Percentiles rank a stretch among this genome's conserved stretches.
phyloP scores from a whole-genome alignment of 2,797 vertebrate genomes.

The Pelochelys cantorii region DNA sequence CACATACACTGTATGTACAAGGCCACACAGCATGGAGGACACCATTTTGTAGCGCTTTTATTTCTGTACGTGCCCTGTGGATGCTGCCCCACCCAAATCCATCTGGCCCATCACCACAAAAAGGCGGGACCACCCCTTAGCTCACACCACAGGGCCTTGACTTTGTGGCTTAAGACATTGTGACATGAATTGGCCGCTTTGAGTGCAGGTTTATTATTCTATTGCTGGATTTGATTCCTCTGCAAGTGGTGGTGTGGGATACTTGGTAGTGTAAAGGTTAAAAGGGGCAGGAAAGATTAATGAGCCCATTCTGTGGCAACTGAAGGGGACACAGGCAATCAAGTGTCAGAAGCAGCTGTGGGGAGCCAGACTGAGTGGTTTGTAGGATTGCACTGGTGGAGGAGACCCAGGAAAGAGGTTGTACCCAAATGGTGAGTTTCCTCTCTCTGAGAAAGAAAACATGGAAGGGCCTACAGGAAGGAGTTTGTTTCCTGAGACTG shows the following conservation, averaged over 20 bases:
- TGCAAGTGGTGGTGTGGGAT: neutral
- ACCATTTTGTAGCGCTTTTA: neutral
- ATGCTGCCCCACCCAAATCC: neutral
- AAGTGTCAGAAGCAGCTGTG: neutral
- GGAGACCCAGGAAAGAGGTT: neutral
- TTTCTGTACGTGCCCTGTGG: neutral
- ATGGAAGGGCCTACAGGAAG: neutral
- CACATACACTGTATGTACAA: neutral
- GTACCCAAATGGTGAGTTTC: neutral
- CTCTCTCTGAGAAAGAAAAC: neutral
- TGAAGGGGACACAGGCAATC: neutral
- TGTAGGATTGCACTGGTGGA: neutral
- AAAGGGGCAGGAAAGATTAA: neutral
- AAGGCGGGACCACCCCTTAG: neutral
- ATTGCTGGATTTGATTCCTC: slow-evolving; percentile 41
- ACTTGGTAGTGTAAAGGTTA: neutral
- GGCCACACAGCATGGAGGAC: neutral
- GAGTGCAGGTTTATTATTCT: slow-evolving; percentile 44
- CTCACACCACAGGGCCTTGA: slow-evolving; percentile 19
- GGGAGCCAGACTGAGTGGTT: neutral
- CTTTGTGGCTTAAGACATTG: neutral
- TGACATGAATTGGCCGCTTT: neutral
- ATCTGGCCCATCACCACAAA: neutral
- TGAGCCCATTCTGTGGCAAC: neutral
- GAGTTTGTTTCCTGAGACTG: neutral